These are phyloP conservation scores for Lucifuga dentata DNA, from an alignment of 2,113 vertebrate species.

Conservation along the genomic window DNA sequence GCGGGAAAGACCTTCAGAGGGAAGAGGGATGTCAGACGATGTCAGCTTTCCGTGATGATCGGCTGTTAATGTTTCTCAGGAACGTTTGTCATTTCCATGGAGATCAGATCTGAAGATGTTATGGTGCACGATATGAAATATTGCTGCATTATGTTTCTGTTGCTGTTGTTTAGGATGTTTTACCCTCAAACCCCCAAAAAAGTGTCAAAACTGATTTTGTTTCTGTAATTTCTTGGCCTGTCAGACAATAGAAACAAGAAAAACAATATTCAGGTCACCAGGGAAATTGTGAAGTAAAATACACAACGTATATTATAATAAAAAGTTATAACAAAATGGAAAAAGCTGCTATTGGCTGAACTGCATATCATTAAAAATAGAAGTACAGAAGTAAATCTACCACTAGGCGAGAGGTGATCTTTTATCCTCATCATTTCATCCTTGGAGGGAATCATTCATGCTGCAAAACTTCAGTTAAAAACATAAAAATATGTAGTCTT, in stretches of 20 bases:
- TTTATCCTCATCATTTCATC: neutral
- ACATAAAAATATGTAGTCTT: neutral
- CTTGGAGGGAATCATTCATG: neutral
- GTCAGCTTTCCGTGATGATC: slow-evolving; percentile 32
- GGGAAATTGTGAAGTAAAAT: no score
- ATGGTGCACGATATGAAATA: neutral
- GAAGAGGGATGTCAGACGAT: slow-evolving; percentile 20
- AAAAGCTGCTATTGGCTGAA: slow-evolving; percentile 6
- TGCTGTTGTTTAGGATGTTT: no score
- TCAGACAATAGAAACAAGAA: no score
- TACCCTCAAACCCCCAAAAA: no score
- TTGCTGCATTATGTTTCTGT: no score
- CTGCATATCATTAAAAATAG: slow-evolving; percentile 24
- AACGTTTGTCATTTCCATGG: slow-evolving; percentile 6
- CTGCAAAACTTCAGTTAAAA: slow-evolving; percentile 22
- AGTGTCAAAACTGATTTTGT: no score
- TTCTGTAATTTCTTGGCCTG: no score
- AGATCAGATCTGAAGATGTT: slow-evolving; percentile 14
- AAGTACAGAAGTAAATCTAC: no score
- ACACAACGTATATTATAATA: no score
- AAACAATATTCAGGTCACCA: no score
- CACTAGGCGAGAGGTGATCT: neutral
- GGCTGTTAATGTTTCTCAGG: slow-evolving; percentile 10
- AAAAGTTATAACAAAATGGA: no score
- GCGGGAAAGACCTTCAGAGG: slow-evolving; percentile 20